Conservation (phyloP, 2,113 vertebrate species). For the Morphnarchus princeps region DNA sequence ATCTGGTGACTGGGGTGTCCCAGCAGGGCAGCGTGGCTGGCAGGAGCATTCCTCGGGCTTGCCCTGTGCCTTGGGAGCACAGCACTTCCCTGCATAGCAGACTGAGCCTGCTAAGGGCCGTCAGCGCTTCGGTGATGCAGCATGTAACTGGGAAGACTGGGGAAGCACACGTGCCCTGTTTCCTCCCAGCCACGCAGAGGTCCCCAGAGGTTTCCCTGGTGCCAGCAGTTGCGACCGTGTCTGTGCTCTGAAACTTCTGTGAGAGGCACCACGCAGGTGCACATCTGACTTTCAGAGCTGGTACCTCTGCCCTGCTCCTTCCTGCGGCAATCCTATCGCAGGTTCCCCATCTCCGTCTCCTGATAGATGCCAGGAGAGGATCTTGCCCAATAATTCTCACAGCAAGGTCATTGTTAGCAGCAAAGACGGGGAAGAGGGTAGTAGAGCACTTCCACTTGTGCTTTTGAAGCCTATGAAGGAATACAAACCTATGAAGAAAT, state of each 20-base stretch:
- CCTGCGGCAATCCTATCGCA: neutral
- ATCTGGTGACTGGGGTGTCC: neutral
- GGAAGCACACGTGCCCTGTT: neutral
- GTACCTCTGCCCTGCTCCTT: neutral
- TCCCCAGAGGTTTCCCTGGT: neutral
- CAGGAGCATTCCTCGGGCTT: neutral
- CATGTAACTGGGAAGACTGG: neutral
- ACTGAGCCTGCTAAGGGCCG: neutral
- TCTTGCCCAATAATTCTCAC: neutral
- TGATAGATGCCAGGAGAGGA: neutral
- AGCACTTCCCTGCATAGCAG: fast-evolving
- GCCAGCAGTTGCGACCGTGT: neutral
- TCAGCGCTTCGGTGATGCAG: fast-evolving
- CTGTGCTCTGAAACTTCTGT: neutral
- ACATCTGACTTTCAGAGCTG: neutral
- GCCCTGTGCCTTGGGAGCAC: neutral
- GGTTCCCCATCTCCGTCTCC: neutral
- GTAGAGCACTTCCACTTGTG: neutral
- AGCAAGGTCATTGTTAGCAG: neutral
- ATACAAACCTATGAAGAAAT: neutral
- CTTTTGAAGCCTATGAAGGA: neutral
- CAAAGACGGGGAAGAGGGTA: neutral
- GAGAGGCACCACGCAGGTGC: neutral
- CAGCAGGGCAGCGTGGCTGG: neutral
- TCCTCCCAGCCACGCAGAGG: fast-evolving